Evolutionary conservation across 2,888 invertebrate genomes (phyloP), one percentile per base, ranked within the genome.

Genomic region (Nemotelus pantherinus): DNA sequence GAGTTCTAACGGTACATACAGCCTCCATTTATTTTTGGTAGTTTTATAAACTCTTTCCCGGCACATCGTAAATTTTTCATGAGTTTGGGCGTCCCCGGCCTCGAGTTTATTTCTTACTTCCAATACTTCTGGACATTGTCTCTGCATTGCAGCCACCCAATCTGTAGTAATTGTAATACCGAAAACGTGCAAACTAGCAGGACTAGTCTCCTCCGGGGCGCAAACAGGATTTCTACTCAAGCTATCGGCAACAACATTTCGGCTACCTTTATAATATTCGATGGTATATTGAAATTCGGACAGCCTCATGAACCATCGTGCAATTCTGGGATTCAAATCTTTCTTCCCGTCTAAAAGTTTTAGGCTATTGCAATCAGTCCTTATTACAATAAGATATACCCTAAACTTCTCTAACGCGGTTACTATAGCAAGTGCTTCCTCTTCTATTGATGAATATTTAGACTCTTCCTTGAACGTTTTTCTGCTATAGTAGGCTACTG

Each of bases 341-440:
- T 68, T 41, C 44, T 64, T 64, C 10, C 5, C 10, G 9, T 7
- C 63, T 63, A 63, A 63, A 2, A 63, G 41, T 25, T 63, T 63
- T 25, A 63, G 3, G 63, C 63, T 63, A 63, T 63, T 63, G 25
- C 63, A 63, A 63, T 63, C 63, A 39, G 63, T 63, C 41, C 39
- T 63, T 9, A 63, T 63, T 39, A 25, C 25, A 41, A 63, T 7
- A 7, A 63, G 3, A 63, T 63, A 63, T n/a, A 63, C 63, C 7
- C 63, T 10, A 63, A 63, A 63, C 39, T 64, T 64, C 5, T 64
- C 64, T 58, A 58, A 5, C 3, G 45, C 5, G 5, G 3, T 3
- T 45, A 78, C 58, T 5, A 79, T 64, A 6, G 78, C 78, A 2
- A 78, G 45, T 39, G 77, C 78, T 39, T 78, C 79, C 9, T 78